phyloP scores from a whole-genome alignment of 1,140 invertebrate species.

The Cyphomyrmex costatus region DNA sequence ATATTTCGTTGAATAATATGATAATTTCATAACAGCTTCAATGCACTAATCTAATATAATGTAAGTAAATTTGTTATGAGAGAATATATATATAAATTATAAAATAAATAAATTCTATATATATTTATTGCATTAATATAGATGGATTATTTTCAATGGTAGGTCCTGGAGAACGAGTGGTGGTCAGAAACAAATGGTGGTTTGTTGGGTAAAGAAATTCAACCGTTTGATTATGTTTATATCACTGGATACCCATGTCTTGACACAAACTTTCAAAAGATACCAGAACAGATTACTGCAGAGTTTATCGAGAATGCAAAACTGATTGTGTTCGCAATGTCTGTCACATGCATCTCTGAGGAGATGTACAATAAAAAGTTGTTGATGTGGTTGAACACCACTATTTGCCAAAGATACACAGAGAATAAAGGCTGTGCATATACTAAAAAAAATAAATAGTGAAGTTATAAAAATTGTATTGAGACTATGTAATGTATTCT shows the following conservation, averaged over 20 bases:
- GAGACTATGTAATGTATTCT: not conserved
- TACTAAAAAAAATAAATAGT: not conserved
- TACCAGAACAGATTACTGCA: constrained; percentile 22
- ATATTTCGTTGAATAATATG: no score
- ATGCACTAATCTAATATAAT: no score
- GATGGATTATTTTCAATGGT: not conserved
- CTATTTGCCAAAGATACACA: constrained; percentile 24
- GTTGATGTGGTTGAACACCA: constrained; percentile 3
- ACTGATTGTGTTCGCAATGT: constrained; percentile 20
- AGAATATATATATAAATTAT: no score
- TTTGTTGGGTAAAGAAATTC: not conserved
- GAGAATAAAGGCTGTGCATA: not conserved
- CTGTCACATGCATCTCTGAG: constrained; percentile 33
- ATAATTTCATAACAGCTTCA: no score
- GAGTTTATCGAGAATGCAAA: constrained; percentile 30
- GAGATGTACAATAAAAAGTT: constrained; percentile 35
- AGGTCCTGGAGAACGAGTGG: constrained; percentile 15
- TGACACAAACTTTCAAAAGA: constrained; percentile 13
- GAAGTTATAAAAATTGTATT: not conserved
- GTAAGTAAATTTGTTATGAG: no score
- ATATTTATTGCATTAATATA: no score
- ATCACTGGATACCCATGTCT: constrained; percentile 26
- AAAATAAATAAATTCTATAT: no score
- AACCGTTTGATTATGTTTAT: constrained; percentile 15
- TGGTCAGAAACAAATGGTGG: not conserved